Conservation (phyloP, 2,888 invertebrate genomes). For the Drosophila demipolita region DNA sequence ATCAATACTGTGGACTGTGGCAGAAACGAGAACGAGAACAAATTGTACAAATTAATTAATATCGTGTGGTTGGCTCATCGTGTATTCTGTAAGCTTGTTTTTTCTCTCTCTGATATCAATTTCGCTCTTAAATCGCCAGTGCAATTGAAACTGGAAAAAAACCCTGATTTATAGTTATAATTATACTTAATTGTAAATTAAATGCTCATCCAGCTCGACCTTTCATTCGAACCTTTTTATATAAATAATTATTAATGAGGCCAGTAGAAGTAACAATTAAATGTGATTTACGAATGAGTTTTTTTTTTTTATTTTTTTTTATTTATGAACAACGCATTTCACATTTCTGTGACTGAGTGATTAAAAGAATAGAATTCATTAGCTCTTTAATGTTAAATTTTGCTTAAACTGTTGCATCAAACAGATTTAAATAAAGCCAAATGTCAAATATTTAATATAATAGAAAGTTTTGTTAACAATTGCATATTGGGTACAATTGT, state of each 20-base stretch:
- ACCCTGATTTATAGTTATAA: background rate
- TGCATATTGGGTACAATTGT: conserved; percentile 30
- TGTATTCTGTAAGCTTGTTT: conserved; percentile 13
- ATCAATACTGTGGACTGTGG: conserved; percentile 84
- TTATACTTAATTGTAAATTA: background rate
- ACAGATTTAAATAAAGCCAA: background rate
- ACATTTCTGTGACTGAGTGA: background rate
- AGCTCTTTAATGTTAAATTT: background rate
- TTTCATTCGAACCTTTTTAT: background rate
- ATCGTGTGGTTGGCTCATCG: conserved; percentile 7
- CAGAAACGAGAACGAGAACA: conserved; percentile 41
- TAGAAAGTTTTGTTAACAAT: conserved; percentile 10
- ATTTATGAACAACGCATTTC: background rate
- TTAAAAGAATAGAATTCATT: background rate
- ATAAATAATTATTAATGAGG: background rate
- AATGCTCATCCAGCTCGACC: background rate
- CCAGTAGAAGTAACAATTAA: background rate
- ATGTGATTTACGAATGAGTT: background rate
- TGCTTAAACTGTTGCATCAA: conserved; percentile 2
- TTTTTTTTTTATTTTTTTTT: background rate
- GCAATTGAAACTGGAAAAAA: background rate
- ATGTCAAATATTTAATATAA: background rate
- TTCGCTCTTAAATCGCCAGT: conserved; percentile 2
- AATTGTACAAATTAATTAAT: conserved; percentile 42
- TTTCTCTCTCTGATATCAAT: background rate